Evolutionary conservation across 1,140 invertebrate species (phyloP).

Genomic region (Drosophila sturtevanti): DNA sequence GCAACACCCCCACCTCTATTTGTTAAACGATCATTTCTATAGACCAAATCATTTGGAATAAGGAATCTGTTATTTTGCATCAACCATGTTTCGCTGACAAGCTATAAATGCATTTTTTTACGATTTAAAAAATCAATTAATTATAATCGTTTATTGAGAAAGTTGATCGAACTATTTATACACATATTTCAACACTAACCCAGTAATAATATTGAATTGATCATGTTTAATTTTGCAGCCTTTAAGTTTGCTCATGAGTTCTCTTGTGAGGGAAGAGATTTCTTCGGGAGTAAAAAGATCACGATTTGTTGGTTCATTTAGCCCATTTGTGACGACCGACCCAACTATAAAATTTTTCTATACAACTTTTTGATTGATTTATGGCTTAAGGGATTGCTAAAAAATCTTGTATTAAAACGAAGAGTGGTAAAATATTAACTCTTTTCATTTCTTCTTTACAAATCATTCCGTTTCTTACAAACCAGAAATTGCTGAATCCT

Average conservation of each 20-base stretch:
- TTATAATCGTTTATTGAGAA: not conserved
- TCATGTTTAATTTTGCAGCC: too few relatives aligned
- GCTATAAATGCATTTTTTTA: not conserved
- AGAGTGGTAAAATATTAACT: not conserved
- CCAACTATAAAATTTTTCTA: too few relatives aligned
- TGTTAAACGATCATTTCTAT: not conserved
- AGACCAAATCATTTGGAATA: too few relatives aligned
- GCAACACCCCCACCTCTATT: not conserved
- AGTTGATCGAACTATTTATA: too few relatives aligned
- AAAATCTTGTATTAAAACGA: not conserved
- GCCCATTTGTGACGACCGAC: too few relatives aligned
- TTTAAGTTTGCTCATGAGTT: too few relatives aligned
- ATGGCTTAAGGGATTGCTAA: not conserved
- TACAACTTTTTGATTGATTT: constrained; percentile 40
- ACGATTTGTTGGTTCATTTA: too few relatives aligned
- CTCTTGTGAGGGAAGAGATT: too few relatives aligned
- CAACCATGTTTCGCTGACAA: not conserved
- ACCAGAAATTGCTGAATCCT: too few relatives aligned
- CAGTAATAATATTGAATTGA: too few relatives aligned
- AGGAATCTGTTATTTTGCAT: not conserved
- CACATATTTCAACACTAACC: too few relatives aligned
- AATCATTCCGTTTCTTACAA: not conserved
- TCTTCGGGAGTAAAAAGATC: too few relatives aligned
- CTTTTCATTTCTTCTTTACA: not conserved
- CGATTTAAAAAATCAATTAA: not conserved